Evolutionary conservation across 2,888 invertebrate genomes (phyloP).

Genomic region (Gandaritis pyraliata): DNA sequence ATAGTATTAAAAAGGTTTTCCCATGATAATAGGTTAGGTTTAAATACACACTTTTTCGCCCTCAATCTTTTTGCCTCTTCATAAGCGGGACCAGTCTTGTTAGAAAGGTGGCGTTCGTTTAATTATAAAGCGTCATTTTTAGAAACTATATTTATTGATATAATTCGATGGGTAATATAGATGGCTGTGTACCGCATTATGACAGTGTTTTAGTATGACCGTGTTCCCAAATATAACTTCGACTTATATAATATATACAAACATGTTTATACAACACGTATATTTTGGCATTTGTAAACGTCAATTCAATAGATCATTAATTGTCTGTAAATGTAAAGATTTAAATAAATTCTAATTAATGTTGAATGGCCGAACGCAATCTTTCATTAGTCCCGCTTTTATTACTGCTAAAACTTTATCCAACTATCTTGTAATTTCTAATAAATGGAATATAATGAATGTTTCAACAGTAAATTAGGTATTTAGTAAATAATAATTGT

Average conservation of each 20-base stretch:
- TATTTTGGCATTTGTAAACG: conserved; percentile 31
- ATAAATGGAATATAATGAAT: conserved; percentile 46
- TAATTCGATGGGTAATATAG: conserved; percentile 37
- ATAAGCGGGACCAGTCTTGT: conserved; percentile 49
- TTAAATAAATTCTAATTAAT: conserved; percentile 25
- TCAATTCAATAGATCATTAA: conserved; percentile 34
- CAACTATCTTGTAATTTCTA: conserved; percentile 46
- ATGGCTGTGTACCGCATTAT: conserved; percentile 43
- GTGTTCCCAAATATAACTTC: conserved; percentile 23
- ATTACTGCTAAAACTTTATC: conserved; percentile 48
- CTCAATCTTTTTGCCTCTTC: conserved; percentile 49
- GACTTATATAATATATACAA: conserved; percentile 23
- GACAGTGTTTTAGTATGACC: conserved; percentile 11
- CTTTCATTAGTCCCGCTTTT: conserved; percentile 49
- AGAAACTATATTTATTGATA: conserved; percentile 28
- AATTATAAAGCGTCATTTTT: conserved; percentile 25
- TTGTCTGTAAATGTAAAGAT: conserved; percentile 26
- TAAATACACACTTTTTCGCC: conserved; percentile 48
- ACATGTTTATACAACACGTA: conserved; percentile 15
- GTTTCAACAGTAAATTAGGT: conserved; percentile 38
- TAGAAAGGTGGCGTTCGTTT: conserved; percentile 44
- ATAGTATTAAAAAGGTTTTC: conserved; percentile 54
- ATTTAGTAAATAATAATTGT: conserved; percentile 18
- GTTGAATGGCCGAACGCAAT: conserved; percentile 39
- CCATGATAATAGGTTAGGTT: conserved; percentile 60